Evolutionary conservation across 2,113 vertebrate genomes (phyloP).

Genomic region (Struthidea cinerea): DNA sequence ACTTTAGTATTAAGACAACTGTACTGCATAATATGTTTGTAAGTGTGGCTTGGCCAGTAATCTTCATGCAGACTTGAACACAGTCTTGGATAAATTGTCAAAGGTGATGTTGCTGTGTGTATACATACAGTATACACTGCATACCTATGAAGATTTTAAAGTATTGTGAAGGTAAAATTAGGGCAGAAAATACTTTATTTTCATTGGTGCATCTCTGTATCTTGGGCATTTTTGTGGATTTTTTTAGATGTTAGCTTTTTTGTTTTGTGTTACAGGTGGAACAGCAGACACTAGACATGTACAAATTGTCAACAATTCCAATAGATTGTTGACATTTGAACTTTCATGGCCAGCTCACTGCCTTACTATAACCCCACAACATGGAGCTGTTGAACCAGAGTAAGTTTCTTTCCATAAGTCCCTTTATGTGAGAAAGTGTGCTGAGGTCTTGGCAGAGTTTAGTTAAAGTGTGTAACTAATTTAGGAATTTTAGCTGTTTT

Average conservation of each 20-base stretch:
- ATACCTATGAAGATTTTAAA: neutral
- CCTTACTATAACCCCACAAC: constrained; percentile 91
- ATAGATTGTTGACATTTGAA: constrained; percentile 81
- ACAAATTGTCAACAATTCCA: constrained; percentile 80
- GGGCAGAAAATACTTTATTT: neutral
- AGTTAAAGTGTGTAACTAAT: neutral
- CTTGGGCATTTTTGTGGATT: neutral
- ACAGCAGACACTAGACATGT: constrained; percentile 72
- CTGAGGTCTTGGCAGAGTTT: neutral
- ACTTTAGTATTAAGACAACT: neutral
- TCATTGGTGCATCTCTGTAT: neutral
- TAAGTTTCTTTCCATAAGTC: constrained; percentile 61
- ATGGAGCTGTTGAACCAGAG: constrained; percentile 84
- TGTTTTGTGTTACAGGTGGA: constrained; percentile 70
- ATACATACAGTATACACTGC: neutral
- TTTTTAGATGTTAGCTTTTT: neutral
- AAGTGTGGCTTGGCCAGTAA: neutral
- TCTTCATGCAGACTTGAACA: neutral
- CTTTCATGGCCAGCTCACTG: constrained; percentile 95
- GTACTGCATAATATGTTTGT: neutral
- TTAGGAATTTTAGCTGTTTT: neutral
- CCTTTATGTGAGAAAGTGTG: neutral
- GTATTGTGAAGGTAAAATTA: neutral
- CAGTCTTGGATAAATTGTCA: neutral
- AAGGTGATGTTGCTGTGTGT: neutral